Base-by-base conservation (phyloP, 1,140 invertebrate species). In the Scylla paramamosain region DNA sequence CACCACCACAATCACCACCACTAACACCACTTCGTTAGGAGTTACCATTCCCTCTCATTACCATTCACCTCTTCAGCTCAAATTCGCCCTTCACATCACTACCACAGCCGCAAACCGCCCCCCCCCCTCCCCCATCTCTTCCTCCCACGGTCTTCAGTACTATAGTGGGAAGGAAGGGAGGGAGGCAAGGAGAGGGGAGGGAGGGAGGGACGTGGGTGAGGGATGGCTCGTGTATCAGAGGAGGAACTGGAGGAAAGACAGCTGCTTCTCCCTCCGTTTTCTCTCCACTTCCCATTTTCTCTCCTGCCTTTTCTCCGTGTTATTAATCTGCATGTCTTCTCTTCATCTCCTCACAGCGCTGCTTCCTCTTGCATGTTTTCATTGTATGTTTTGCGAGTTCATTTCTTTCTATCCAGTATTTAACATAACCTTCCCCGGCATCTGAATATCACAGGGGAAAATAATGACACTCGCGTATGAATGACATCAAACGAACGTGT, bases 61-160 rank as follows among this genome's bases (percentile, higher is more conserved):
- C 89, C 46, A 48, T 91, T 91, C 46, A 20, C 89, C 46, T 91
- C 39, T 52, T 46, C n/a, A 39, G 52, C 16, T 48, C 89, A 39
- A 12, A 16, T 39, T 45, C 45, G n/a, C 32, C 48, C 89, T 48
- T 6, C 48, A 46, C 46, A 46, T 45, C 39, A 88, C 86, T 88
- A 28, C 32, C 29, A 88, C 86, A 29, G 16, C 32, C 86, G 16
- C 86, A 4, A 16, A 88, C 29, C 29, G 2, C 32, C 2, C 32
- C 87, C 45, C 16, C 28, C 12, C 28, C 29, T 4, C 45, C 29
- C 25, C 39, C 14, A 6, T 8, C 87, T 0, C 87, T 10, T 89
- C 25, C 87, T 4, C 39, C n/a, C 87, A 2, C 32, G 12, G 45
- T 14, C 89, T 16, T 12, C 89, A 91, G 28, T 2, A 87, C 84